Percentiles rank a stretch among this genome's conserved stretches.
Evolutionary conservation across 2,888 invertebrate genomes (phyloP).

Genomic region (Chironomus riparius): DNA sequence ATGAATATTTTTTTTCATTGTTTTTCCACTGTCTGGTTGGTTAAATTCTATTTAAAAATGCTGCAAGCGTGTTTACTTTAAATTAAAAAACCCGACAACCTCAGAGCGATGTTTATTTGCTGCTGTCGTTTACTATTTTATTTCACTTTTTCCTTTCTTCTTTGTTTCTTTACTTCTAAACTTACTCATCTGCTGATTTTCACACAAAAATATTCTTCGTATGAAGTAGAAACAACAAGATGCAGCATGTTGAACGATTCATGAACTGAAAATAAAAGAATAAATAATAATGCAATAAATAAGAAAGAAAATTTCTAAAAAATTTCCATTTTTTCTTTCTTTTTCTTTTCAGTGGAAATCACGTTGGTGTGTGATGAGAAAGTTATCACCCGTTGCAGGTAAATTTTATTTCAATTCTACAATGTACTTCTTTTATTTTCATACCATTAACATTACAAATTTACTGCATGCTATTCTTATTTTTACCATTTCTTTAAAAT

Average conservation of each 20-base stretch:
- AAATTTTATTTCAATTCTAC: conserved; percentile 29
- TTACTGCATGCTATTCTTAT: no score
- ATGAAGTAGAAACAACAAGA: background rate
- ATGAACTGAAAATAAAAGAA: background rate
- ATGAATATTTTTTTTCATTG: conserved; percentile 2
- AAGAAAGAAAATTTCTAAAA: background rate
- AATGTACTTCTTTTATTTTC: no score
- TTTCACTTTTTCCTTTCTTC: background rate
- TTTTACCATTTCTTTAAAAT: no score
- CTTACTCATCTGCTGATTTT: background rate
- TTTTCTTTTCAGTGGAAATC: conserved; percentile 53
- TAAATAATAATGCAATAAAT: background rate
- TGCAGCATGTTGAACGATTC: background rate
- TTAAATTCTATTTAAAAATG: conserved; percentile 21
- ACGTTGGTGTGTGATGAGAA: conserved; percentile 57
- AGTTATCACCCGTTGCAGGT: conserved; percentile 60
- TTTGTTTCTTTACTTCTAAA: no score
- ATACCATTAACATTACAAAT: no score
- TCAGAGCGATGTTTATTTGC: background rate
- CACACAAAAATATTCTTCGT: background rate
- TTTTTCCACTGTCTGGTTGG: conserved; percentile 6
- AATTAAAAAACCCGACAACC: conserved; percentile 9
- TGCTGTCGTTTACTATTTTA: background rate
- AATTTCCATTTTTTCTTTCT: conserved; percentile 27
- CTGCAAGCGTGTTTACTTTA: conserved; percentile 22